Evolutionary conservation across 2,888 invertebrate species (phyloP).

Genomic region (Drosophila kokeensis): DNA sequence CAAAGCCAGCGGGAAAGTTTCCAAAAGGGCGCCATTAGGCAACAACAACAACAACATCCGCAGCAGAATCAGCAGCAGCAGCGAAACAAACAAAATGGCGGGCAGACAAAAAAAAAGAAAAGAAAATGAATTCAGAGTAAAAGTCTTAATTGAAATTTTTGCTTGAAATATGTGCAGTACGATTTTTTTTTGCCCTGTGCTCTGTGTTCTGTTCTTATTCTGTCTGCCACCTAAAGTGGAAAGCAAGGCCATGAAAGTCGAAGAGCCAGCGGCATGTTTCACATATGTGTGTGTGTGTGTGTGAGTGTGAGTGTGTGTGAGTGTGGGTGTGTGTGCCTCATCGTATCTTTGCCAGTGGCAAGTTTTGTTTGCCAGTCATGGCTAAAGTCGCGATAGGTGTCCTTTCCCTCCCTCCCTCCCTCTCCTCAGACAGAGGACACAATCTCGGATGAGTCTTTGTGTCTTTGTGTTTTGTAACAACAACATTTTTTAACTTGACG

Average conservation of each 20-base stretch:
- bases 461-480: conserved; percentile 45
- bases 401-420: too few species aligned
- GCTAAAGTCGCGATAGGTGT: conserved; percentile 61
- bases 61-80: conserved; percentile 2
- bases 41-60: conserved; percentile 33
- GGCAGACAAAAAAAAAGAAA: conserved; percentile 31
- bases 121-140: conserved; percentile 73
- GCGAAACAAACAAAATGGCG: conserved; percentile 41
- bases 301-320: conserved; percentile 7
- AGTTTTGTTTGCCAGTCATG: conserved; percentile 68
- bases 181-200: conserved; percentile 44
- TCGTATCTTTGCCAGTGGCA: conserved; percentile 61
- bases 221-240: conserved; percentile 63
- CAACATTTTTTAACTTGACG: conserved; percentile 55
- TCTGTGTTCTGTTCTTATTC: conserved; percentile 1
- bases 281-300: conserved; percentile 16
- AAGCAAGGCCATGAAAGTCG: conserved; percentile 62
- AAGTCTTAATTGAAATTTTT: conserved; percentile 83
- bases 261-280: conserved; percentile 55
- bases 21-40: conserved; percentile 49
- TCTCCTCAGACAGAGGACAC: conserved; percentile 18
- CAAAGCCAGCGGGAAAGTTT: conserved; percentile 29
- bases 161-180: conserved; percentile 69
- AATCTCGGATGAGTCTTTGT: conserved; percentile 53
- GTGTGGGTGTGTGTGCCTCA: conserved; percentile 20